A percentile compares a stretch with the other conserved stretches of the same genome.
Evolutionary conservation across 1,140 invertebrate species (phyloP).

Genomic region (Dinothrombium tinctorium): DNA sequence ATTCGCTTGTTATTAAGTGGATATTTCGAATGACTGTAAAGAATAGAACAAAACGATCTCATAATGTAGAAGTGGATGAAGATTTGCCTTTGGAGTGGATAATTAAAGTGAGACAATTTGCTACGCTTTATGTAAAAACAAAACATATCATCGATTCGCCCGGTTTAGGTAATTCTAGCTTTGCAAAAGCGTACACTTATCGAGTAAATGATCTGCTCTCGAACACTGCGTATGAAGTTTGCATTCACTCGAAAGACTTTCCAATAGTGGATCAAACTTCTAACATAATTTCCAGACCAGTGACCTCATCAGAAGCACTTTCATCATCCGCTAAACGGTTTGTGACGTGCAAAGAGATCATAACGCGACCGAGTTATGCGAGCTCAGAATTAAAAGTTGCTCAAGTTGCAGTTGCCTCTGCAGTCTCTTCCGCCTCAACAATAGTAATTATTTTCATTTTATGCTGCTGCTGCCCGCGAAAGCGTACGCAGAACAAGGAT

Average conservation of each 20-base stretch:
- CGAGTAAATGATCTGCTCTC: not conserved
- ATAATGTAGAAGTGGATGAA: not conserved
- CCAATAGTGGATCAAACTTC: not conserved
- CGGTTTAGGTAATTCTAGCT: not conserved
- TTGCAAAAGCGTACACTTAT: not conserved
- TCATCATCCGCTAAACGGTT: not conserved
- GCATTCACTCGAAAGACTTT: not conserved
- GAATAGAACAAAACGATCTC: too few relatives aligned
- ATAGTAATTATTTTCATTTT: not conserved
- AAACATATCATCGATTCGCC: not conserved
- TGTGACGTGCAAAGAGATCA: not conserved
- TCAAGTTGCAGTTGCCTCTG: not conserved
- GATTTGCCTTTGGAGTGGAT: not conserved
- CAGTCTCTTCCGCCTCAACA: constrained; percentile 1
- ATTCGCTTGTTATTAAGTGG: too few relatives aligned
- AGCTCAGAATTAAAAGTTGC: not conserved
- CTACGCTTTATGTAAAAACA: constrained; percentile 2
- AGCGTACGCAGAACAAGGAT: too few relatives aligned
- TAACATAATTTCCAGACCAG: not conserved
- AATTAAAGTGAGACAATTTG: not conserved
- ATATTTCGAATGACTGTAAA: too few relatives aligned
- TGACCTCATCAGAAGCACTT: not conserved
- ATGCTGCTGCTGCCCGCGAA: not conserved
- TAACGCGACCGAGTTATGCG: not conserved
- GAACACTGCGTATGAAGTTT: constrained; percentile 7